phyloP scores from a whole-genome alignment of 2,113 vertebrate genomes.

The Melanerpes formicivorus region DNA sequence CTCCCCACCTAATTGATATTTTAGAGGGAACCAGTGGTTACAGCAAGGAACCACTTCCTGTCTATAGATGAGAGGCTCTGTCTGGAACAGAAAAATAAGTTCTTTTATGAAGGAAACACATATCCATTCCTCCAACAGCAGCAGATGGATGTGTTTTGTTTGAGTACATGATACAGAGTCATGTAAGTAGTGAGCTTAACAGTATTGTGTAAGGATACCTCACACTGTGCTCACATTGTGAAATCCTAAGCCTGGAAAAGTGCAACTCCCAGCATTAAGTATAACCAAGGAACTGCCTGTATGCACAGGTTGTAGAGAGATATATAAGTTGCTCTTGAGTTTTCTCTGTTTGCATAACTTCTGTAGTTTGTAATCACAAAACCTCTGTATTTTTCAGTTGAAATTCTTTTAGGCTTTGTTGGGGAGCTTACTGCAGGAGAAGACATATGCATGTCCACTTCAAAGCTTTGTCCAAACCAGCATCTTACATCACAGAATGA shows the following conservation, averaged over 20 bases:
- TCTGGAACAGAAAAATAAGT: not conserved
- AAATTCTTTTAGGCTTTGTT: not conserved
- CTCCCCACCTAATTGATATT: not conserved
- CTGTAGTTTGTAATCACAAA: not conserved
- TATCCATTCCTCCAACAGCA: not conserved
- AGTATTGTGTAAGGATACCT: not conserved
- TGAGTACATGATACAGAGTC: not conserved
- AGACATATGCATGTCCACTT: not conserved
- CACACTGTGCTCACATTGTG: not conserved
- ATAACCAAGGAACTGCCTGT: not conserved
- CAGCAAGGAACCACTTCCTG: not conserved
- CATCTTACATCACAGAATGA: not conserved
- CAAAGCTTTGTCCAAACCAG: not conserved
- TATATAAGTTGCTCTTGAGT: not conserved
- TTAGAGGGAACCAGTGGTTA: not conserved
- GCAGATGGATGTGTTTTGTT: not conserved
- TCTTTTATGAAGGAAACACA: not conserved
- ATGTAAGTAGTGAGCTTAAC: not conserved
- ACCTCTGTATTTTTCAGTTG: not conserved
- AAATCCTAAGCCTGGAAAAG: not conserved
- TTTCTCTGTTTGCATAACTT: not conserved
- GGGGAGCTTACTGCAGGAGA: not conserved
- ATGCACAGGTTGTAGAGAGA: not conserved
- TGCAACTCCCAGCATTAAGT: not conserved
- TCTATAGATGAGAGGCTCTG: not conserved